These are phyloP conservation scores for Contarinia nasturtii DNA, from an alignment of 1,140 invertebrate genomes.

Conservation along the genomic window DNA sequence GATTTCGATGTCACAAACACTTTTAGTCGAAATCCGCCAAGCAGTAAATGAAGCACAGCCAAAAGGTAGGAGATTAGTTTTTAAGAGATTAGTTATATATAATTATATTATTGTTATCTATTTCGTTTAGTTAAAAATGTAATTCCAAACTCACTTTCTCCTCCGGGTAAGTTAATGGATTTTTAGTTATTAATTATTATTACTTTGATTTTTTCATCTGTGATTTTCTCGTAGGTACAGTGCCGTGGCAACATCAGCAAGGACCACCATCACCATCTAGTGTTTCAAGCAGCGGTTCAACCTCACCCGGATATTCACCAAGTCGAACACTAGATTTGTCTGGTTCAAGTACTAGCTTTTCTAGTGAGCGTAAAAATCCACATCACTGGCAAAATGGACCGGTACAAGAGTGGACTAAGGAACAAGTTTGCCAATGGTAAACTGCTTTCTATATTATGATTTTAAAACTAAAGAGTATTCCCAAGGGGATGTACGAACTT, in stretches of 20 bases:
- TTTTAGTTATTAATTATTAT: too few relatives aligned
- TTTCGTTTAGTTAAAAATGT: slow-evolving; percentile 34
- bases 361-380: slow-evolving; percentile 17
- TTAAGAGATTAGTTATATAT: background rate
- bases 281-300: slow-evolving; percentile 38
- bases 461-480: too few relatives aligned
- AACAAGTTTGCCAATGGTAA: slow-evolving; percentile 39
- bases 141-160: slow-evolving; percentile 32
- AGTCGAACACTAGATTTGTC: slow-evolving; percentile 26
- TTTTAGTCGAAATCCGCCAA: slow-evolving; percentile 63
- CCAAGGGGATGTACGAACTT: too few relatives aligned
- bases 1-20: slow-evolving; percentile 42
- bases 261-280: slow-evolving; percentile 39
- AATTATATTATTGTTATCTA: background rate
- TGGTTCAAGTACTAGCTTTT: slow-evolving; percentile 31
- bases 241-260: slow-evolving; percentile 10
- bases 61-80: slow-evolving; percentile 34
- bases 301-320: slow-evolving; percentile 26
- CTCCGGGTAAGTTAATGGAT: slow-evolving; percentile 32
- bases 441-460: too few relatives aligned
- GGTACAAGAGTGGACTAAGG: slow-evolving; percentile 68
- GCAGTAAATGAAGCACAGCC: slow-evolving; percentile 68
- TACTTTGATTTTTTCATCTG: too few relatives aligned
- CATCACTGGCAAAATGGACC: slow-evolving; percentile 49
- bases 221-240: too few relatives aligned